These are phyloP conservation scores for Eurytoma adleriae DNA, from an alignment of 2,888 invertebrate genomes.

Conservation along the genomic window DNA sequence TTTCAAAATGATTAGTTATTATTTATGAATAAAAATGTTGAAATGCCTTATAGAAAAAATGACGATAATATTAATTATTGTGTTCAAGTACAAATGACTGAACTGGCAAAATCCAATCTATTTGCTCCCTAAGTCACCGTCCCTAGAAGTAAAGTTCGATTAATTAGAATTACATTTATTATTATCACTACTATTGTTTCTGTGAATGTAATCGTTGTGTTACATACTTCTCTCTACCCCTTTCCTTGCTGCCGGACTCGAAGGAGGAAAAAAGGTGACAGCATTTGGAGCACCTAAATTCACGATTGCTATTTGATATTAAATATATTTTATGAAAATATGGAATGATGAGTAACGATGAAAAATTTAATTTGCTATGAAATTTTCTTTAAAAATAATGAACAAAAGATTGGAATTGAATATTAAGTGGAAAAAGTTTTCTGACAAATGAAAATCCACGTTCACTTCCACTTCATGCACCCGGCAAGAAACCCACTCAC, in stretches of 20 bases:
- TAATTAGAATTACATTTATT: slow-evolving; percentile 73
- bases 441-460: slow-evolving; percentile 63
- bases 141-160: slow-evolving; percentile 73
- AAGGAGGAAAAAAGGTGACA: slow-evolving; percentile 83
- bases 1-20: not conserved
- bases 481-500: slow-evolving; percentile 67
- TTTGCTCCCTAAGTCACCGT: slow-evolving; percentile 75
- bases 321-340: slow-evolving; percentile 55
- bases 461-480: slow-evolving; percentile 69
- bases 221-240: slow-evolving; percentile 76
- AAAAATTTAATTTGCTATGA: slow-evolving; percentile 53
- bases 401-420: slow-evolving; percentile 58
- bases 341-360: slow-evolving; percentile 47
- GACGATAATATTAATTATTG: not conserved
- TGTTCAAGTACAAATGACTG: not conserved
- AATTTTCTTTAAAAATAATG: slow-evolving; percentile 52
- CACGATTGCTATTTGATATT: slow-evolving; percentile 72
- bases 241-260: slow-evolving; percentile 76
- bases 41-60: not conserved
- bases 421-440: slow-evolving; percentile 56
- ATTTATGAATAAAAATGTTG: too few species aligned
- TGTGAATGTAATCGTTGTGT: slow-evolving; percentile 77
- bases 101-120: slow-evolving; percentile 63
- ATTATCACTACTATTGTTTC: slow-evolving; percentile 71
- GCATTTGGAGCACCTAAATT: slow-evolving; percentile 77